phyloP scores from a whole-genome alignment of 2,113 vertebrate species.

The Tonatia bakeri region DNA sequence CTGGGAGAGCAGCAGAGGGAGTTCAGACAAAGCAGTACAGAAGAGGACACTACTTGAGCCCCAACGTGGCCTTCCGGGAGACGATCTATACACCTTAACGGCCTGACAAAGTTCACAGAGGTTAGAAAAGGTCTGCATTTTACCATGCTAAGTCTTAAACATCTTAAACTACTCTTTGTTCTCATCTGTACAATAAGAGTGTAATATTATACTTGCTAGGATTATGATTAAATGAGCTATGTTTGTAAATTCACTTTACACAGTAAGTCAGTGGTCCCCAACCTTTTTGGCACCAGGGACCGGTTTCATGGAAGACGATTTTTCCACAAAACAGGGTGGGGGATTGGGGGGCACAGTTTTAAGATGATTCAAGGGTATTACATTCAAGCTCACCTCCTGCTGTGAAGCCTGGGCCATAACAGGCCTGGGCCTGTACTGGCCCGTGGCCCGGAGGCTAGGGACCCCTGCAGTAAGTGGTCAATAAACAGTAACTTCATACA shows the following conservation, averaged over 20 bases:
- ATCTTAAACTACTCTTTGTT: not conserved
- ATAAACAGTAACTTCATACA: not conserved
- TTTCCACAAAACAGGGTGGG: no score
- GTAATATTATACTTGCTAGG: not conserved
- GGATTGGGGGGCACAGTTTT: no score
- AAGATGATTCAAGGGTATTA: no score
- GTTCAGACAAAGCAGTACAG: no score
- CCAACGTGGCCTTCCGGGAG: not conserved
- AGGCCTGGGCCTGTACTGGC: no score
- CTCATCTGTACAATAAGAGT: not conserved
- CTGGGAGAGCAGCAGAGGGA: not conserved
- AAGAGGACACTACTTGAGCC: accelerated
- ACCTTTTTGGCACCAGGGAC: no score
- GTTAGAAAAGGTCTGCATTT: not conserved
- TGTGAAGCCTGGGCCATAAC: no score
- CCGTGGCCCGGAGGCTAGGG: no score
- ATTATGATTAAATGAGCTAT: not conserved
- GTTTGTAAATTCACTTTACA: not conserved
- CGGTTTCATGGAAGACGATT: no score
- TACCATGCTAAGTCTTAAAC: no score
- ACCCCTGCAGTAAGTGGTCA: not conserved
- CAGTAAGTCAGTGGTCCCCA: not conserved
- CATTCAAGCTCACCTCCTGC: no score
- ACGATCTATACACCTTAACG: not conserved
- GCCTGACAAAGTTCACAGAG: not conserved